phyloP scores from a whole-genome alignment of 2,113 vertebrate species.

The Anolis carolinensis region DNA sequence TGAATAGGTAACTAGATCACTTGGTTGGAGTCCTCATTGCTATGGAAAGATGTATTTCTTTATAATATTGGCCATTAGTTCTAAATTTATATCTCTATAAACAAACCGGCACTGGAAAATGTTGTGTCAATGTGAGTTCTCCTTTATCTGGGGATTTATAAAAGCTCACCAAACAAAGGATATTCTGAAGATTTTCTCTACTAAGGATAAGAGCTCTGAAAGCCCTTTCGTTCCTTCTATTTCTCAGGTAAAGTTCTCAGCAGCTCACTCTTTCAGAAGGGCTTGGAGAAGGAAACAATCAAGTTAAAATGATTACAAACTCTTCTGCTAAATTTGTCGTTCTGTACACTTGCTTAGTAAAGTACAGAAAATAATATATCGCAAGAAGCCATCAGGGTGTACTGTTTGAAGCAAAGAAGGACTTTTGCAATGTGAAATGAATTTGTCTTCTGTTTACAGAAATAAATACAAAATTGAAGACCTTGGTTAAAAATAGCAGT shows the following conservation, averaged over 20 bases:
- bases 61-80: not conserved
- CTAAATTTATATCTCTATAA: not conserved
- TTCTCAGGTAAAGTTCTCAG: not conserved
- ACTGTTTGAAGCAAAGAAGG: not conserved
- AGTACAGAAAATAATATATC: not conserved
- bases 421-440: conserved; percentile 11
- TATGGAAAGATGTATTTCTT: not conserved
- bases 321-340: not conserved
- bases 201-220: not conserved
- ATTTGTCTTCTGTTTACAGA: conserved; percentile 34
- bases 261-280: no score
- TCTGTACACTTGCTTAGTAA: not conserved
- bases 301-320: not conserved
- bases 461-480: conserved; percentile 22
- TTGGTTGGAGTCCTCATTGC: not conserved
- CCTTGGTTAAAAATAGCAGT: conserved; percentile 35
- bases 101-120: not conserved
- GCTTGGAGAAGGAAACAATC: not conserved
- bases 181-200: not conserved
- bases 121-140: not conserved
- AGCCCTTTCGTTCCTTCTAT: no score
- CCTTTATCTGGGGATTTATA: not conserved
- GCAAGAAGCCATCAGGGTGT: not conserved
- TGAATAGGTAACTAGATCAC: not conserved
- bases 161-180: not conserved